These are phyloP conservation scores for Chrysolina americana DNA, from an alignment of 2,888 invertebrate species.

Conservation along the genomic window DNA sequence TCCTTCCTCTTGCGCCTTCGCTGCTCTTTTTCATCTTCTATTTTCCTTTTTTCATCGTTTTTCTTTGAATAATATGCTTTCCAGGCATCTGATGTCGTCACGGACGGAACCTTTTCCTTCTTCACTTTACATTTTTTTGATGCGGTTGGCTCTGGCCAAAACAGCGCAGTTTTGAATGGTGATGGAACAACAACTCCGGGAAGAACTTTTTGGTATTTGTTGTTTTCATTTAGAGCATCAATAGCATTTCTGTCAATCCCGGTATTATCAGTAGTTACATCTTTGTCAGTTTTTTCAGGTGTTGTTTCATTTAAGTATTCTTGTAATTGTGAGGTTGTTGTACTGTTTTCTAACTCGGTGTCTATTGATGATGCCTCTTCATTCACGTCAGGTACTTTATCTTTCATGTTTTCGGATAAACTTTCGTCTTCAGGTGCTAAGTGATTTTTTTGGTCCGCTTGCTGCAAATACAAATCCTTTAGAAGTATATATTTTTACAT, in stretches of 20 bases:
- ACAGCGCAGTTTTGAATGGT: too few species aligned
- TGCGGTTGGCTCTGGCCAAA: too few species aligned
- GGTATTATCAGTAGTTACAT: not conserved
- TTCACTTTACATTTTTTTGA: conserved; percentile 6
- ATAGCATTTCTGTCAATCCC: not conserved
- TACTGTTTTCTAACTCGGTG: not conserved
- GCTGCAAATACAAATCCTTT: not conserved
- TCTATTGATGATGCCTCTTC: not conserved
- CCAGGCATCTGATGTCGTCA: conserved; percentile 11
- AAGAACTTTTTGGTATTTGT: not conserved
- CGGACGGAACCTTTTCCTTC: too few species aligned
- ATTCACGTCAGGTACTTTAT: not conserved
- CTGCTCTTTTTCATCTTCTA: too few species aligned
- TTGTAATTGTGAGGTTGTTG: not conserved
- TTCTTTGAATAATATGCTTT: conserved; percentile 23
- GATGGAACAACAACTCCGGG: conserved; percentile 1
- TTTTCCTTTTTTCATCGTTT: too few species aligned
- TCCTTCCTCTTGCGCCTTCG: too few species aligned
- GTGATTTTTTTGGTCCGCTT: not conserved
- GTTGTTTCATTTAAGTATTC: too few species aligned
- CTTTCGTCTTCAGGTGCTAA: not conserved
- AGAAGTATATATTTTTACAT: not conserved
- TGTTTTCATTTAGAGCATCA: not conserved
- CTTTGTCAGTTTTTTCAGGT: conserved; percentile 2
- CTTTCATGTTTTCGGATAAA: not conserved